These are phyloP conservation scores for Chionis minor DNA, from an alignment of 2,113 vertebrate genomes.

Conservation along the genomic window DNA sequence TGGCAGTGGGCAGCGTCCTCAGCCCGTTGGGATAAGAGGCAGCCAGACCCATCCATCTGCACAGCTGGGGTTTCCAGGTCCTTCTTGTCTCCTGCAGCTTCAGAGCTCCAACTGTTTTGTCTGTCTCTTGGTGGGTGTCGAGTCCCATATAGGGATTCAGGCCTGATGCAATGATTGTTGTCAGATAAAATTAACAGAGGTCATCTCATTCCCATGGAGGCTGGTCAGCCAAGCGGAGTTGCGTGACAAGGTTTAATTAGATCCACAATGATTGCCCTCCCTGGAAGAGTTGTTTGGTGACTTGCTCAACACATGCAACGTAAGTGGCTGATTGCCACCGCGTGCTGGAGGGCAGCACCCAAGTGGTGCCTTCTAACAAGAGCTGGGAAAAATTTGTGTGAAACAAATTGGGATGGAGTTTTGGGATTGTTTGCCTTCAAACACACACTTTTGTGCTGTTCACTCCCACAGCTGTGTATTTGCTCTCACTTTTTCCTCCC, in stretches of 20 bases:
- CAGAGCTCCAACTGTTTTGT: background rate
- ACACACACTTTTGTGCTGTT: background rate
- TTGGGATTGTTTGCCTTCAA: background rate
- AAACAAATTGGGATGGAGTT: background rate
- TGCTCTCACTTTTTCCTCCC: background rate
- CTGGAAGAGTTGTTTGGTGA: background rate
- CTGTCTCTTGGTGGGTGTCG: accelerated
- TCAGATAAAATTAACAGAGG: conserved; percentile 21
- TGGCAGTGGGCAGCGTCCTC: background rate
- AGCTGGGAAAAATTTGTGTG: background rate
- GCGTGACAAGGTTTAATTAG: conserved; percentile 40
- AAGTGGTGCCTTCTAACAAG: background rate
- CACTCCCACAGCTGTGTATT: background rate
- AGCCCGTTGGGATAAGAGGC: accelerated
- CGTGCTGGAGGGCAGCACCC: background rate
- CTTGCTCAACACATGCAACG: background rate
- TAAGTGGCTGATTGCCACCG: background rate
- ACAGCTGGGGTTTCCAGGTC: background rate
- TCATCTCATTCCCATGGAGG: background rate
- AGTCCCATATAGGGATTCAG: background rate
- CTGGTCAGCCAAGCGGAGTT: background rate
- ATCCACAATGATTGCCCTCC: background rate
- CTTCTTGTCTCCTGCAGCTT: background rate
- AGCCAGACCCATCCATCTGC: background rate
- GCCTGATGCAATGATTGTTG: background rate